These are phyloP conservation scores for Molossus alvarezi DNA, from an alignment of 2,797 vertebrate species.

Conservation along the genomic window DNA sequence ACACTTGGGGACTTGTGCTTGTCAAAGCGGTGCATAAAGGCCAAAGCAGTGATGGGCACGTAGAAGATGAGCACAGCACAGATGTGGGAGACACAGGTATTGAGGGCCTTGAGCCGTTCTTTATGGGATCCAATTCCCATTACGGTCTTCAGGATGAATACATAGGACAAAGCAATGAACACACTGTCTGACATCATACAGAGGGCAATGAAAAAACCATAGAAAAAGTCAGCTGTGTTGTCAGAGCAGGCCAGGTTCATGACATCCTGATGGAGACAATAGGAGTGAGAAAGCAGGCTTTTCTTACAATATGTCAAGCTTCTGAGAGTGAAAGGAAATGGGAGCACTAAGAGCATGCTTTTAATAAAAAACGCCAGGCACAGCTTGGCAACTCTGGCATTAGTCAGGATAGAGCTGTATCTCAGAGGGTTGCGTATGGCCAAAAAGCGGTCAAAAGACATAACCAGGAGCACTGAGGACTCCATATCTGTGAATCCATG, in stretches of 20 bases:
- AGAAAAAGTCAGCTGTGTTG: conserved; percentile 63
- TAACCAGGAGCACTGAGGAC: conserved; percentile 72
- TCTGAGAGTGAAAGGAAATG: conserved; percentile 60
- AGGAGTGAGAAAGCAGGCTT: conserved; percentile 72
- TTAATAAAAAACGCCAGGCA: conserved; percentile 18
- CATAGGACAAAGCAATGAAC: conserved; percentile 65
- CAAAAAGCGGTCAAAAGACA: conserved; percentile 89
- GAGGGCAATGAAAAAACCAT: conserved; percentile 71
- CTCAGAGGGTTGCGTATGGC: conserved; percentile 69
- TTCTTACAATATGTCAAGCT: conserved; percentile 69
- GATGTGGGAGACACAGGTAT: conserved; percentile 68
- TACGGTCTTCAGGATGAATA: conserved; percentile 68
- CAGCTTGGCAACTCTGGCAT: conserved; percentile 32
- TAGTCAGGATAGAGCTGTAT: conserved; percentile 82
- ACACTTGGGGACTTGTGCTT: conserved; percentile 32
- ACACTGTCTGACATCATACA: conserved; percentile 63
- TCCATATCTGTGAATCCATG: conserved; percentile 78
- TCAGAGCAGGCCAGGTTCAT: conserved; percentile 88
- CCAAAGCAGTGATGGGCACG: conserved; percentile 30
- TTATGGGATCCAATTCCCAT: conserved; percentile 61
- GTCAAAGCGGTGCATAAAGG: conserved; percentile 61
- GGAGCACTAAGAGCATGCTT: conserved; percentile 65
- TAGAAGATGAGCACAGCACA: conserved; percentile 68
- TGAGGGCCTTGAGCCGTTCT: conserved; percentile 61
- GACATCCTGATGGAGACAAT: conserved; percentile 81